Evolutionary conservation across 2,797 vertebrate species (phyloP), one percentile per base, ranked within the genome.

Genomic region (Tadarida brasiliensis): DNA sequence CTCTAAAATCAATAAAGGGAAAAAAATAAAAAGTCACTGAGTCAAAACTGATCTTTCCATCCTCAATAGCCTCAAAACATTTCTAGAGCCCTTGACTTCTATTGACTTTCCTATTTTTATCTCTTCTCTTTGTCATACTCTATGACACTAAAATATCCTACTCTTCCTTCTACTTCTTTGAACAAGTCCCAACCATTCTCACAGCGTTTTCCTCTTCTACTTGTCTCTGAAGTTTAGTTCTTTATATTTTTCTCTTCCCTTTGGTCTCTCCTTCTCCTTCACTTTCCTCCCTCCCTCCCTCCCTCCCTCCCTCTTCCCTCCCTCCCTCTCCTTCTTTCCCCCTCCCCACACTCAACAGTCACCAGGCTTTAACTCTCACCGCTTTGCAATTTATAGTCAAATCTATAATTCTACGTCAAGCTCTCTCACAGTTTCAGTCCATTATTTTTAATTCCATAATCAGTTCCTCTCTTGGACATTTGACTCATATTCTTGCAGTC

Each of bases 11-110:
- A n/a, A n/a, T n/a, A n/a, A n/a, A n/a, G n/a, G n/a, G n/a, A n/a
- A n/a, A n/a, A n/a, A n/a, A n/a, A n/a, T n/a, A n/a, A 67, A 87
- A 96, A 81, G 44, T 68, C n/a, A 22, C 49, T 63, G 15, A 57
- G 28, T 82, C 57, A 88, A 39, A 90, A 24, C 5, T 28, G 26
- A 39, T 39, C 51, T 80, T 94, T 68, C 51, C 47, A 65, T 82
- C 68, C 30, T 76, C 14, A 11, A 22, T 20, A n/a, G 22, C 11
- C 51, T 96, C 49, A 35, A 68, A 96, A 49, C 44, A 51, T 12
- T 54, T 86, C 89, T n/a, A 28, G 59, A 67, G 15, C 5, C 54
- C 70, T 68, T 74, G 17, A 80, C 7, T 17, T 28, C 57, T 54
- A 44, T 0, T 26, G 76, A 76, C 33, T 86, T 84, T 30, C 7